phyloP scores from a whole-genome alignment of 1,140 invertebrate genomes.

The Drosophila biarmipes region DNA sequence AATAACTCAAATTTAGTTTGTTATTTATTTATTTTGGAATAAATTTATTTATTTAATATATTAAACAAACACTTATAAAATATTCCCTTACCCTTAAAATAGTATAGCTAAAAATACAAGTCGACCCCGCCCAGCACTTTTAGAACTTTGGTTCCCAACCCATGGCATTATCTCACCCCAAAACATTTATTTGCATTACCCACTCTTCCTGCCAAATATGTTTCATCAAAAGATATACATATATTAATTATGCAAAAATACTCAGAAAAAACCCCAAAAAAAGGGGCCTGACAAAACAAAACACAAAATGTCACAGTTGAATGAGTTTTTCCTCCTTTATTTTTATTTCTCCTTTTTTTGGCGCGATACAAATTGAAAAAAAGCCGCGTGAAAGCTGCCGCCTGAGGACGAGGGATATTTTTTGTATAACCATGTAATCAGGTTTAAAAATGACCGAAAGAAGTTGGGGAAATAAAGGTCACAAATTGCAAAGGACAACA shows the following conservation, averaged over 20 bases:
- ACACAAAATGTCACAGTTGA: slow-evolving; percentile 67
- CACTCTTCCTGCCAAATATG: slow-evolving; percentile 63
- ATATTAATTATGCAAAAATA: slow-evolving; percentile 74
- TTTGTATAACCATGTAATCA: slow-evolving; percentile 68
- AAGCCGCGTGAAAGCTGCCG: slow-evolving; percentile 57
- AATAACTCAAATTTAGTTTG: too few relatives aligned
- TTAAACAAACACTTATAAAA: too few relatives aligned
- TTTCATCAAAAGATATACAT: slow-evolving; percentile 65
- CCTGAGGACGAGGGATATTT: slow-evolving; percentile 54
- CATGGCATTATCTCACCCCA: slow-evolving; percentile 40
- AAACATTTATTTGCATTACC: slow-evolving; percentile 73
- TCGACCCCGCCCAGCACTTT: background rate
- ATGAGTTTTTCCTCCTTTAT: slow-evolving; percentile 60
- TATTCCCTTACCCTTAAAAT: background rate
- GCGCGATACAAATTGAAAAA: slow-evolving; percentile 69
- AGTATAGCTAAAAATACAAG: background rate
- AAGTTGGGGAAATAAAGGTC: slow-evolving; percentile 57
- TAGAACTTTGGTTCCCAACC: slow-evolving; percentile 4
- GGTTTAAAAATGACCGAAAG: slow-evolving; percentile 70
- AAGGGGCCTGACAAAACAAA: slow-evolving; percentile 38
- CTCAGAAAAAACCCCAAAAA: slow-evolving; percentile 29
- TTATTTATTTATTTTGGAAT: too few relatives aligned
- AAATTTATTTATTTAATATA: too few relatives aligned
- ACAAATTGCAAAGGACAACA: slow-evolving; percentile 63
- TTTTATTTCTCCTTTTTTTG: slow-evolving; percentile 31